Evolutionary conservation across 2,797 vertebrate genomes (phyloP).

Genomic region (Emydoidea blandingii): DNA sequence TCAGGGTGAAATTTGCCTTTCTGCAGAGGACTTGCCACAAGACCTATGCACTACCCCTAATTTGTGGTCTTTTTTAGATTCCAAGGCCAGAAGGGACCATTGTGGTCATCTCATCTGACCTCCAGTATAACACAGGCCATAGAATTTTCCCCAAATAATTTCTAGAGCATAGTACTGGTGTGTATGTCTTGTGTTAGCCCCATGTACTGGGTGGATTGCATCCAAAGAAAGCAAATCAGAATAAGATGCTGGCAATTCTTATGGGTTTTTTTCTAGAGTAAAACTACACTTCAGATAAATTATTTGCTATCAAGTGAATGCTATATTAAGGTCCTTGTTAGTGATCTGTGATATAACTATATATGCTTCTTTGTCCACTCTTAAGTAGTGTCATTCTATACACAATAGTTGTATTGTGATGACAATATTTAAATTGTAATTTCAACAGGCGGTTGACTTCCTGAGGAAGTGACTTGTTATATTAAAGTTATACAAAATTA

Average conservation of each 20-base stretch:
- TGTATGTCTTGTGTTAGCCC: neutral
- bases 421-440: neutral
- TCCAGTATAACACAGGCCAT: neutral
- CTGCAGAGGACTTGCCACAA: neutral
- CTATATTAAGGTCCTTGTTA: neutral
- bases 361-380: rapidly evolving
- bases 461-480: neutral
- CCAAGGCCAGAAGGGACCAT: neutral
- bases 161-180: neutral
- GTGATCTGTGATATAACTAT: rapidly evolving
- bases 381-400: neutral
- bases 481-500: neutral
- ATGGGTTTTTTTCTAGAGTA: neutral
- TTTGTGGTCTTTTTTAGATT: neutral
- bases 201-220: neutral
- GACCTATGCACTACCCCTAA: neutral
- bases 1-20: neutral
- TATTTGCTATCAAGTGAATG: neutral
- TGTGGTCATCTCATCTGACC: neutral
- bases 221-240: neutral
- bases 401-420: neutral
- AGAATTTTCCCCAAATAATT: neutral
- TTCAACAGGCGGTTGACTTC: neutral
- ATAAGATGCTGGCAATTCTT: neutral
- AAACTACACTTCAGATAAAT: neutral